These are phyloP conservation scores for Cyprinodon variegatus DNA, from an alignment of 2,113 vertebrate species.

Conservation along the genomic window DNA sequence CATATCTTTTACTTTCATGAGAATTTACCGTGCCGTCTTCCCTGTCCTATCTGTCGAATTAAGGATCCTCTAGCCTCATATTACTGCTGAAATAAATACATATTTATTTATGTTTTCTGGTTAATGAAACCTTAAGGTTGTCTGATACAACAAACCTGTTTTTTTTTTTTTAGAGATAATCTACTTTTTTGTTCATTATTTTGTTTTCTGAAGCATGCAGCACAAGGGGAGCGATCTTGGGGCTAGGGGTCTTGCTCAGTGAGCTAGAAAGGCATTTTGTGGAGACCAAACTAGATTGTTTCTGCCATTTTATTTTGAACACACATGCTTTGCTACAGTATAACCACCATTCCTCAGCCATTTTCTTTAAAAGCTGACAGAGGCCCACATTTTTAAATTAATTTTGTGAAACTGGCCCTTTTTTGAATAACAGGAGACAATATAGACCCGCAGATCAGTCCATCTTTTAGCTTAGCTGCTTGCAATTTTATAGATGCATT, in stretches of 20 bases:
- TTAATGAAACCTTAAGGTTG: slow-evolving; percentile 16
- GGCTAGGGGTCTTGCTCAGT: too few relatives aligned
- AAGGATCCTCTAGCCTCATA: background rate
- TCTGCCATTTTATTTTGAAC: too few relatives aligned
- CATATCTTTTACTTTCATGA: background rate
- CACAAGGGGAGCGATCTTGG: too few relatives aligned
- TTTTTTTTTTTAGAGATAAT: slow-evolving; percentile 13
- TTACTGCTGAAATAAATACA: slow-evolving; percentile 11
- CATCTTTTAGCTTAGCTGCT: slow-evolving; percentile 2
- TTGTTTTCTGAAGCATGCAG: too few relatives aligned
- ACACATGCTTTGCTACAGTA: too few relatives aligned
- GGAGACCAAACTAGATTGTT: too few relatives aligned
- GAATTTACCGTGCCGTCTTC: background rate
- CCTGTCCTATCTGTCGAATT: slow-evolving; percentile 6
- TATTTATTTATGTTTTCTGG: background rate
- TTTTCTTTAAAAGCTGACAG: background rate
- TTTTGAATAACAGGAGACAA: slow-evolving; percentile 32
- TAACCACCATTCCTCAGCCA: too few relatives aligned
- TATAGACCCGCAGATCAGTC: slow-evolving; percentile 10
- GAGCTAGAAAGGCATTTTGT: too few relatives aligned
- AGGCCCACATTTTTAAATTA: slow-evolving; percentile 22
- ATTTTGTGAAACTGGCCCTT: background rate
- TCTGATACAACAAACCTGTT: slow-evolving; percentile 34
- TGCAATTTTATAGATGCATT: background rate
- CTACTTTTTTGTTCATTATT: too few relatives aligned